Percentiles rank a stretch among this genome's conserved stretches.
Evolutionary conservation across 2,113 vertebrate species (phyloP).

Genomic region (Myotis brandtii): DNA sequence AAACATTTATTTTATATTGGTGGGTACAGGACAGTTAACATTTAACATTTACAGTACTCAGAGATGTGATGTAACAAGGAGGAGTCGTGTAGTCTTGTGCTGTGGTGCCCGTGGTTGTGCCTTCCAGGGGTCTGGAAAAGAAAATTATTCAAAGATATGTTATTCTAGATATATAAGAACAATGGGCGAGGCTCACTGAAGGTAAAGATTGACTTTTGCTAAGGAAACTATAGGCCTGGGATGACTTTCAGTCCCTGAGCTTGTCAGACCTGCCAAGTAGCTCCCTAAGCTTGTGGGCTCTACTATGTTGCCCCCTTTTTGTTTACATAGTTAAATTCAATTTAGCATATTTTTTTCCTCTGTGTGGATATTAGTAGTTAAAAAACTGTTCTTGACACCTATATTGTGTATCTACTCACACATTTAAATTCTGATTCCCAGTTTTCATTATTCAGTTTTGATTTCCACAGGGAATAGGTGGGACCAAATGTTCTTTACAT

Average conservation of each 20-base stretch:
- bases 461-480: constrained; percentile 46
- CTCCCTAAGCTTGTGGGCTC: neutral
- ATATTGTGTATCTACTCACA: constrained; percentile 42
- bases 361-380: constrained; percentile 56
- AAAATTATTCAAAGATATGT: neutral
- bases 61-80: neutral
- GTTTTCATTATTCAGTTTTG: constrained; percentile 63
- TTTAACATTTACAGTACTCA: neutral
- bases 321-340: neutral
- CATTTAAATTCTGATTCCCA: constrained; percentile 48
- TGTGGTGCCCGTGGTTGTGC: neutral
- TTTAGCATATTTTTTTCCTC: neutral
- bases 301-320: neutral
- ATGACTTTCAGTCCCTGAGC: neutral
- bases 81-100: neutral
- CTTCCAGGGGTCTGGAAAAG: neutral
- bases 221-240: neutral
- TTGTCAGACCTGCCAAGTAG: neutral
- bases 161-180: neutral
- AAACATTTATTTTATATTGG: neutral
- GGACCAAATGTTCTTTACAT: constrained; percentile 57
- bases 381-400: constrained; percentile 50
- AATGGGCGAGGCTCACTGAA: neutral
- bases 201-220: neutral
- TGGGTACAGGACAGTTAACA: neutral